Base-by-base conservation (phyloP, 2,113 vertebrate species). In the Gorsachius goisagi region DNA sequence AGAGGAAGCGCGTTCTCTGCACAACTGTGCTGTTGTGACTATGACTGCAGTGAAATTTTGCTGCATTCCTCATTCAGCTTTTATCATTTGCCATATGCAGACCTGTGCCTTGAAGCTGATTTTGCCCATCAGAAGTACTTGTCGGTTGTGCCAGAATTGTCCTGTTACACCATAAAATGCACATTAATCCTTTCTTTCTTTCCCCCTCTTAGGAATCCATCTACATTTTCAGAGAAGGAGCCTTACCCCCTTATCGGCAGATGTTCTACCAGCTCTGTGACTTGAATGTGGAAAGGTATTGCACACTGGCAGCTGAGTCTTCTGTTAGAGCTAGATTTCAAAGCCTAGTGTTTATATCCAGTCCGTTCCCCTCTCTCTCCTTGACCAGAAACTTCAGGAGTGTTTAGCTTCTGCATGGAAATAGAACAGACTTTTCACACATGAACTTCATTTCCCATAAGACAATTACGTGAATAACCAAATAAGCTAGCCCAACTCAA, bases 231-330 rank as follows among this genome's bases (percentile, higher is more conserved):
- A 98, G 87, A 63, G 99, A 99, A 41, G 99, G 98, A 30, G 99
- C 98, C 82, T 90, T 99, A 53, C 99, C 99, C 6, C 99, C 99
- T 1, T 99, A 99, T 88, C 98, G 99, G 49, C 99, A 99, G 98
- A 99, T 99, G 99, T 99, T 99, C 97, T 99, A 99, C 98, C 99
- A 99, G 98, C 97, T 99, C 19, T 99, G 99, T 85, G 99, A 99
- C 89, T 74, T 99, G 94, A 98, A 99, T 1, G 99, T 99, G 92
- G 98, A 99, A 22, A 98, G 98, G 99, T 99, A 98, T 4, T 62
- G 93, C 89, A 30, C 19, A 0, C 15, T 80, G 27, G 39, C 39
- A 39, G 68, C 69, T 23, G 47, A 37, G 35, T 27, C 11, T n/a
- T 64, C 53, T 72, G 26, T 58, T 77, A 59, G 19, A 78, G 35